phyloP scores from a whole-genome alignment of 2,113 vertebrate species.

The Aphelocoma coerulescens region DNA sequence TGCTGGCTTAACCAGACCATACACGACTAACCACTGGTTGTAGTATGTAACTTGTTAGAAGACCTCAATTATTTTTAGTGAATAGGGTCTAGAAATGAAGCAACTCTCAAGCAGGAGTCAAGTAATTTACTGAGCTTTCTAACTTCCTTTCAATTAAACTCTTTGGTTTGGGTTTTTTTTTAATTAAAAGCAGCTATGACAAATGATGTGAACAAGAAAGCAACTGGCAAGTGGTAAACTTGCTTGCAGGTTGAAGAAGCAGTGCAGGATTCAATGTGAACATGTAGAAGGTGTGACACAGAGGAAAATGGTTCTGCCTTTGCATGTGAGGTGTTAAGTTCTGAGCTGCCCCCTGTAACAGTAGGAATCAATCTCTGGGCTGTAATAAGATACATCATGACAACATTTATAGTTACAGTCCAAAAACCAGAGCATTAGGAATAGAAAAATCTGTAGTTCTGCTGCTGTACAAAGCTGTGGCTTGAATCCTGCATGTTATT shows the following conservation, averaged over 20 bases:
- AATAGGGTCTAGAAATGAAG: background rate
- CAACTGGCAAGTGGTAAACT: background rate
- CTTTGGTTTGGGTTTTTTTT: background rate
- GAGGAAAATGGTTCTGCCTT: background rate
- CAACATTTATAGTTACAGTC: background rate
- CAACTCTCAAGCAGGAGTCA: background rate
- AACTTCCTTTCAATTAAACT: background rate
- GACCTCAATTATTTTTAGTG: background rate
- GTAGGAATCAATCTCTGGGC: background rate
- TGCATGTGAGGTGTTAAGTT: background rate
- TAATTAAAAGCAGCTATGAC: background rate
- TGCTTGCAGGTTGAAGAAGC: background rate
- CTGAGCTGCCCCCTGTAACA: background rate
- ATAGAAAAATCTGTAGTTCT: background rate
- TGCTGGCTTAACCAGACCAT: background rate
- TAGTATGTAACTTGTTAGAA: background rate
- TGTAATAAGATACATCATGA: background rate
- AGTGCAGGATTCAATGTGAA: background rate
- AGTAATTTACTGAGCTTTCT: background rate
- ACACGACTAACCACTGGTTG: background rate
- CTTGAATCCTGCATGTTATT: background rate
- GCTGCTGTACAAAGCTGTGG: background rate
- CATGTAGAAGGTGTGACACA: background rate
- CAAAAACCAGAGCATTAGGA: background rate
- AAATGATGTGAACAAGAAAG: background rate